A percentile compares a stretch with the other conserved stretches of the same genome.
Evolutionary conservation across 1,140 invertebrate species (phyloP).

Genomic region (Venturia canescens): DNA sequence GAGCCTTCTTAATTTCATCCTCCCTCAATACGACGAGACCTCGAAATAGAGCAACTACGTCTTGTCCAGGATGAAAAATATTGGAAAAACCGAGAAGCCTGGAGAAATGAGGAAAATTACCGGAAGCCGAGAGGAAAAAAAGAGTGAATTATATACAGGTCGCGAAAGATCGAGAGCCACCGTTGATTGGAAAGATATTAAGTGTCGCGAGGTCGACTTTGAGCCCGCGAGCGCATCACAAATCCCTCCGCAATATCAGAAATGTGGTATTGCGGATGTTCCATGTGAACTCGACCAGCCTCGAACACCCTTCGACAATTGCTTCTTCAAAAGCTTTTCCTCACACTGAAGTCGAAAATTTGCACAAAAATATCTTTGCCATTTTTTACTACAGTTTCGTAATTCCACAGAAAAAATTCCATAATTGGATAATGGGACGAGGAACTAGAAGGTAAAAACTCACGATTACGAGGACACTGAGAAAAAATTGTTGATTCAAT

Average conservation of each 20-base stretch:
- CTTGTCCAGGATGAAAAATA: constrained; percentile 53
- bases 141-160: constrained; percentile 42
- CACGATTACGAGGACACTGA: constrained; percentile 3
- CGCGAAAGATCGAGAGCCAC: constrained; percentile 27
- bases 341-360: not conserved
- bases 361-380: no score
- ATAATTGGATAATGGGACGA: not conserved
- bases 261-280: not conserved
- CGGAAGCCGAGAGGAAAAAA: not conserved
- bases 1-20: constrained; percentile 61
- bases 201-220: constrained; percentile 41
- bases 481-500: no score
- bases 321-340: not conserved
- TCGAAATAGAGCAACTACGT: constrained; percentile 6
- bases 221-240: not conserved
- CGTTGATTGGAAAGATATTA: constrained; percentile 46
- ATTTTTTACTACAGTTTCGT: not conserved
- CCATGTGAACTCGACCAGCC: not conserved
- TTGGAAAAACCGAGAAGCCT: constrained; percentile 42
- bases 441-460: not conserved
- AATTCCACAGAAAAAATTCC: not conserved
- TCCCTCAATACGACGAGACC: constrained; percentile 46
- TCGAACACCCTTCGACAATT: not conserved
- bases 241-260: constrained; percentile 9
- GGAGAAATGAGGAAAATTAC: constrained; percentile 8